Evolutionary conservation across 2,797 vertebrate genomes (phyloP).

Genomic region (Parauchenoglanis ngamensis): DNA sequence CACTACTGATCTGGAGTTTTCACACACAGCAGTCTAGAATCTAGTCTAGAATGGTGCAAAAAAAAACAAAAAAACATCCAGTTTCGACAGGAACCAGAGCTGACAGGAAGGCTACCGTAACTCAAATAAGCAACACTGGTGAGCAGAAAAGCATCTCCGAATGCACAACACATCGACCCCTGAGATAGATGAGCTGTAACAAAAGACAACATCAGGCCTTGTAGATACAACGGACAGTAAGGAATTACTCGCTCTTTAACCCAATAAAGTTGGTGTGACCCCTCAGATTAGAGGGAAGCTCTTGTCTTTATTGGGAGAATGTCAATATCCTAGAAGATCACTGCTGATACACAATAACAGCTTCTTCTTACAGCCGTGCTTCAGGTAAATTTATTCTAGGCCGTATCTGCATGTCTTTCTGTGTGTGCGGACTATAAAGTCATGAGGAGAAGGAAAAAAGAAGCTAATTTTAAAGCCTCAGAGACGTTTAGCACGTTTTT

Average conservation of each 20-base stretch:
- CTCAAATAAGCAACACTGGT: not conserved
- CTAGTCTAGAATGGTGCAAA: not conserved
- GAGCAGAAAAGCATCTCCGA: not conserved
- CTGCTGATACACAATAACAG: not conserved
- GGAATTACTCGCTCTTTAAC: not conserved
- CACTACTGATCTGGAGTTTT: not conserved
- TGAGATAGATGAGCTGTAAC: not conserved
- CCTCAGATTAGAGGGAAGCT: not conserved
- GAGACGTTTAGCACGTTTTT: not conserved
- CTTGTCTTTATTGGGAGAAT: not conserved
- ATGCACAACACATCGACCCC: not conserved
- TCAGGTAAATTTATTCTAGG: not conserved
- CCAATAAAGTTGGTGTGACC: not conserved
- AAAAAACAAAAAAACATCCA: not conserved
- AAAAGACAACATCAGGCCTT: not conserved
- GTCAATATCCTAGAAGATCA: constrained; percentile 3
- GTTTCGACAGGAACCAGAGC: too few species aligned
- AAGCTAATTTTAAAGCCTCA: not conserved
- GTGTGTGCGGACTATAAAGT: not conserved
- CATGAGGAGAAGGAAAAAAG: not conserved
- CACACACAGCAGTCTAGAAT: not conserved
- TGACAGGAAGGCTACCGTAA: not conserved
- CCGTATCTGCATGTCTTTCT: not conserved
- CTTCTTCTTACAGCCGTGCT: constrained; percentile 23
- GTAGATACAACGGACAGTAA: not conserved